These are phyloP conservation scores for Neodiprion pinetum DNA, from an alignment of 1,140 invertebrate species.

Conservation along the genomic window DNA sequence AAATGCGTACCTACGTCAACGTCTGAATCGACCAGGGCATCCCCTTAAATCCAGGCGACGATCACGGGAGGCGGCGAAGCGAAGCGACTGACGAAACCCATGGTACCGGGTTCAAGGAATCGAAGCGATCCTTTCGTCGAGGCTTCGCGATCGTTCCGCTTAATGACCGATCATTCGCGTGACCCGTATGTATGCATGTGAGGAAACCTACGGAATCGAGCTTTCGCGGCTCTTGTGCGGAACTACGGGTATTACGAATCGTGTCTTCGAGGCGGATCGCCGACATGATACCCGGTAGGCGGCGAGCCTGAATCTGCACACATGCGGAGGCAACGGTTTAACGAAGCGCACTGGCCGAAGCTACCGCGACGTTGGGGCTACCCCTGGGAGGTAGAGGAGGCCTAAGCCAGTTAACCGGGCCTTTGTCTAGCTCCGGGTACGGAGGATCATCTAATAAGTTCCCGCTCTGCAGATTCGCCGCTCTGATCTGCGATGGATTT, in stretches of 20 bases:
- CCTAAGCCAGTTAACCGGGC: slow-evolving; percentile 4
- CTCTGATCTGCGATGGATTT: not conserved
- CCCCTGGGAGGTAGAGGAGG: not conserved
- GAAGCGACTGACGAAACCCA: not conserved
- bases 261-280: not conserved
- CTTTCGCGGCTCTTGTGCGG: no score
- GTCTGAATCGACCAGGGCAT: no score
- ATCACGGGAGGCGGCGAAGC: no score
- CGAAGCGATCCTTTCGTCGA: not conserved
- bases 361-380: not conserved
- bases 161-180: not conserved
- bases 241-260: no score
- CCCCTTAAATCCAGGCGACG: no score
- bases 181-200: no score
- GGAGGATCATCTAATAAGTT: slow-evolving; percentile 1
- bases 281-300: not conserved
- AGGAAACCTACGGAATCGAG: no score
- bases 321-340: not conserved
- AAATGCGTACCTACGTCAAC: no score
- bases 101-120: not conserved
- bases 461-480: not conserved
- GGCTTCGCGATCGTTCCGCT: not conserved
- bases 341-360: not conserved
- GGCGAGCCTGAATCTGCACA: slow-evolving; percentile 1
- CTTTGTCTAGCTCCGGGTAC: not conserved